Conservation (phyloP, 2,888 invertebrate species). For the Hipparchia semele region DNA sequence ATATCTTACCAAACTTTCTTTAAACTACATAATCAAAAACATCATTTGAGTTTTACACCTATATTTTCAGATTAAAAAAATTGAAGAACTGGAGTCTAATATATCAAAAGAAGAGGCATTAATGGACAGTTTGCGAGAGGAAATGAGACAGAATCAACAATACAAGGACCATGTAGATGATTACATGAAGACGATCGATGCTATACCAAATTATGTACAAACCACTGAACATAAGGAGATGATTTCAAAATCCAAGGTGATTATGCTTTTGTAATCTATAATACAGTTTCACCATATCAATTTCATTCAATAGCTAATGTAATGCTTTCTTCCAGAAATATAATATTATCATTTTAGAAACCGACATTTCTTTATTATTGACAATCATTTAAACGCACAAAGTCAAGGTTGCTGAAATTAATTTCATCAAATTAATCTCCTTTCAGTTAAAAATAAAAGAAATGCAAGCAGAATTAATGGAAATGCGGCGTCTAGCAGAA, state of each 20-base stretch:
- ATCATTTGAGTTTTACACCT: background rate
- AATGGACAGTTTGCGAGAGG: conserved; percentile 14
- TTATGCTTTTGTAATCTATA: background rate
- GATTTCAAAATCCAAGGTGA: conserved; percentile 79
- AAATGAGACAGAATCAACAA: conserved; percentile 11
- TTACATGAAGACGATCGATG: conserved; percentile 87
- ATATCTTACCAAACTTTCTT: too few relatives aligned
- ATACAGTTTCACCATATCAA: too few relatives aligned
- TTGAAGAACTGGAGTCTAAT: conserved; percentile 15
- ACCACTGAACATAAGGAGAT: conserved; percentile 81
- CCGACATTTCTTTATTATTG: background rate
- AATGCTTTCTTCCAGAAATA: too few relatives aligned
- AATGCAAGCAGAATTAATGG: conserved; percentile 82
- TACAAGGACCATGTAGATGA: conserved; percentile 84
- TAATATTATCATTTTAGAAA: background rate
- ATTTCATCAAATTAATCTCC: background rate
- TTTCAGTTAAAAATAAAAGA: conserved; percentile 23
- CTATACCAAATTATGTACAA: conserved; percentile 22
- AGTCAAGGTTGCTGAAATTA: background rate
- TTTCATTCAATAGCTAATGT: too few relatives aligned
- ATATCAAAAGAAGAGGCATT: conserved; percentile 34
- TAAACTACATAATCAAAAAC: too few relatives aligned
- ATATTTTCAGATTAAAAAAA: conserved; percentile 16
- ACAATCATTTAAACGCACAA: background rate
- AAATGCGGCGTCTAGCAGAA: conserved; percentile 87